Percentiles rank a stretch among this genome's conserved stretches.
These are phyloP conservation scores for Epiblema foenella DNA, from an alignment of 2,888 invertebrate genomes.

Conservation along the genomic window DNA sequence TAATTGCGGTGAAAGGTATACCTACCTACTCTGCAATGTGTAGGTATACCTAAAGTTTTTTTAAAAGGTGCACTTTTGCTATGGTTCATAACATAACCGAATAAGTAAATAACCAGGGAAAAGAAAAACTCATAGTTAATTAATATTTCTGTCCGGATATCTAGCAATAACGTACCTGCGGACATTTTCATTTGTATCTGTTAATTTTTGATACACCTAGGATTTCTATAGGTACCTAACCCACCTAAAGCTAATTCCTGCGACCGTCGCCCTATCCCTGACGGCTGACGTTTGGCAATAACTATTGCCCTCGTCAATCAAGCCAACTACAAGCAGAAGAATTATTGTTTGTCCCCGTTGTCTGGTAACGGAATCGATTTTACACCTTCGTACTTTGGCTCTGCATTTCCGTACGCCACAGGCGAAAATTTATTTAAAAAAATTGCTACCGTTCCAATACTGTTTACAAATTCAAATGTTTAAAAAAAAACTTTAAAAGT, in stretches of 20 bases:
- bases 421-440: slow-evolving; percentile 7
- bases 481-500: slow-evolving; percentile 16
- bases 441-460: neutral
- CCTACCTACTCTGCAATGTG: too few species aligned
- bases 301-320: slow-evolving; percentile 31
- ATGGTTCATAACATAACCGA: too few species aligned
- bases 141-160: too few species aligned
- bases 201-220: neutral
- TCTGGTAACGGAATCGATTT: slow-evolving; percentile 79
- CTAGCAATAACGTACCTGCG: too few species aligned
- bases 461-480: slow-evolving; percentile 20
- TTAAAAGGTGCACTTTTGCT: too few species aligned
- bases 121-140: too few species aligned
- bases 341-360: slow-evolving; percentile 66
- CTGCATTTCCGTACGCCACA: slow-evolving; percentile 25
- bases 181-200: neutral
- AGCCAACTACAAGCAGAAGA: slow-evolving; percentile 22
- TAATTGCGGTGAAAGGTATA: too few species aligned
- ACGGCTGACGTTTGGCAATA: slow-evolving; percentile 6
- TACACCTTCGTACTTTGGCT: slow-evolving; percentile 49
- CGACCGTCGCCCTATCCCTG: neutral
- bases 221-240: too few species aligned
- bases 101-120: too few species aligned
- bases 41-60: too few species aligned
- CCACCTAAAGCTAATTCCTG: neutral